These are phyloP conservation scores for Orestias chungarensis DNA, from an alignment of 2,797 vertebrate genomes.

Conservation along the genomic window DNA sequence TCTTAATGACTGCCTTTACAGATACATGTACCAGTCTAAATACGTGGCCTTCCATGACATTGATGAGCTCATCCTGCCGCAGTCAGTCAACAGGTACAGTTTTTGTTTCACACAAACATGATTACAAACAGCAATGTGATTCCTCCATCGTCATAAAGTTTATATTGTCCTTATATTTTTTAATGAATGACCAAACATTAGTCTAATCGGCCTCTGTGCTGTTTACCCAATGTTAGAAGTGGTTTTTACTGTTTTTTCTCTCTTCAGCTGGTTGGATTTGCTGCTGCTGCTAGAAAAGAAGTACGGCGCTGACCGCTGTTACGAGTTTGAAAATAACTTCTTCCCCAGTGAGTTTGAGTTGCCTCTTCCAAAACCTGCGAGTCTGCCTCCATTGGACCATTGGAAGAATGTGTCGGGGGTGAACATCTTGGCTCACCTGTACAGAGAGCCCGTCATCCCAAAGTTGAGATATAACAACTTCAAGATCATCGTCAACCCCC, in stretches of 20 bases:
- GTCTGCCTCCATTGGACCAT: background rate
- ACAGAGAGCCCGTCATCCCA: slow-evolving; percentile 15
- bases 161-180: background rate
- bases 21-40: slow-evolving; percentile 71
- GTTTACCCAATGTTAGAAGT: no score
- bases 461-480: background rate
- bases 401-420: slow-evolving; percentile 43
- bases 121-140: background rate
- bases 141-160: background rate
- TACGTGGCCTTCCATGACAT: slow-evolving; percentile 72
- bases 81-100: slow-evolving; percentile 30
- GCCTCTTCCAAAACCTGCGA: background rate
- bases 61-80: slow-evolving; percentile 74
- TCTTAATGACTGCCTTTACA: slow-evolving; percentile 73
- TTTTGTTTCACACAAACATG: background rate
- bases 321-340: slow-evolving; percentile 31
- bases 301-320: slow-evolving; percentile 16
- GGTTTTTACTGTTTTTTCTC: background rate
- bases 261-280: slow-evolving; percentile 13
- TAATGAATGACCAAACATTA: background rate
- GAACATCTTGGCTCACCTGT: slow-evolving; percentile 60
- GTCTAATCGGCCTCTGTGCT: no score
- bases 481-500: slow-evolving; percentile 66
- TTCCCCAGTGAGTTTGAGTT: slow-evolving; percentile 6
- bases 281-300: slow-evolving; percentile 23